Evolutionary conservation across 2,888 invertebrate species (phyloP).

Genomic region (Platynereis dumerilii): DNA sequence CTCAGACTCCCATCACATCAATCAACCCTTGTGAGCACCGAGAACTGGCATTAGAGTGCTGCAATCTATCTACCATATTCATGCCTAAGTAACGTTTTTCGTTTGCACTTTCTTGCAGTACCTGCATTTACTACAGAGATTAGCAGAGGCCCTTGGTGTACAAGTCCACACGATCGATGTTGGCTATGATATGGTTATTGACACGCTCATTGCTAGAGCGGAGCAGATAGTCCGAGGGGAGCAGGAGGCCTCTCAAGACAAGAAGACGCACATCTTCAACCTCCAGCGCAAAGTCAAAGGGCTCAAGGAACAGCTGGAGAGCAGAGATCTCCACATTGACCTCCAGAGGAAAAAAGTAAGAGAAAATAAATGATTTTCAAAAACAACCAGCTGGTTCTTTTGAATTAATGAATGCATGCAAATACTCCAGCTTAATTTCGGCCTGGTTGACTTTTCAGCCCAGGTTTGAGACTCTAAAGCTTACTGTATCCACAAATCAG

Average conservation of each 20-base stretch:
- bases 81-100: too few relatives aligned
- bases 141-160: constrained; percentile 83
- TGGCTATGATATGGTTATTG: constrained; percentile 82
- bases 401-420: too few relatives aligned
- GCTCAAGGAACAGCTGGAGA: constrained; percentile 86
- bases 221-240: constrained; percentile 83
- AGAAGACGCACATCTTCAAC: constrained; percentile 87
- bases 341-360: constrained; percentile 85
- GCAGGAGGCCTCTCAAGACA: constrained; percentile 82
- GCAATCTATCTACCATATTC: too few relatives aligned
- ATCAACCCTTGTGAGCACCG: too few relatives aligned
- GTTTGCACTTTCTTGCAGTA: constrained; percentile 54
- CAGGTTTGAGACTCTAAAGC: too few relatives aligned
- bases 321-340: constrained; percentile 90
- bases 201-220: constrained; percentile 82
- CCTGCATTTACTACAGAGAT: constrained; percentile 78
- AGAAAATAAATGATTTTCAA: too few relatives aligned
- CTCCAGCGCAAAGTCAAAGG: constrained; percentile 83
- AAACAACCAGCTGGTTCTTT: too few relatives aligned
- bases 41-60: too few relatives aligned
- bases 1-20: too few relatives aligned
- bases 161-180: constrained; percentile 82
- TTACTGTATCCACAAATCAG: too few relatives aligned
- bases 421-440: too few relatives aligned
- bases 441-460: too few relatives aligned